Evolutionary conservation across 1,140 invertebrate species (phyloP).

Genomic region (Propsilocerus akamusi): DNA sequence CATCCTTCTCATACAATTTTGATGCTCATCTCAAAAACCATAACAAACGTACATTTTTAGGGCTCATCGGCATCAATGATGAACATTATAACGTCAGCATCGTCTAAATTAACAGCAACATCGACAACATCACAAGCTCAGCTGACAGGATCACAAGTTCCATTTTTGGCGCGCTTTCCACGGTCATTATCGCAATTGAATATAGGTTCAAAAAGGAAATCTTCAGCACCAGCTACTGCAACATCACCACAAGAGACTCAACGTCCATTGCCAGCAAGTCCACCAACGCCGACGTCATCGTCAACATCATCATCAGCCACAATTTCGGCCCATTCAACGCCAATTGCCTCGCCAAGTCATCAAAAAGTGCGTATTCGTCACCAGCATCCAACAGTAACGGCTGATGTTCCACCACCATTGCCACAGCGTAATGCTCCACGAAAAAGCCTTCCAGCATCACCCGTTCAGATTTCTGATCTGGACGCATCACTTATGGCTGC

Average conservation of each 20-base stretch:
- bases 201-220: slow-evolving; percentile 20
- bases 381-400: slow-evolving; percentile 17
- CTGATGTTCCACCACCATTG: slow-evolving; percentile 28
- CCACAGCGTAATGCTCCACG: slow-evolving; percentile 25
- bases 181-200: slow-evolving; percentile 30
- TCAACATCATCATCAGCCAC: slow-evolving; percentile 14
- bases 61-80: not conserved
- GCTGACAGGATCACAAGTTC: slow-evolving; percentile 8
- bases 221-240: slow-evolving; percentile 16
- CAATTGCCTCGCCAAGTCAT: slow-evolving; percentile 6
- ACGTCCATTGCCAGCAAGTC: not conserved
- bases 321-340: slow-evolving; percentile 11
- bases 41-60: not conserved
- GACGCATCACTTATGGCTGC: slow-evolving; percentile 2
- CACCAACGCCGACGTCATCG: slow-evolving; percentile 6
- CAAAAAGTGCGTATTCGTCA: not conserved
- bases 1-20: too few species aligned
- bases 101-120: slow-evolving; percentile 8
- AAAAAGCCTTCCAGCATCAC: slow-evolving; percentile 13
- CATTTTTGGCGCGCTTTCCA: slow-evolving; percentile 29
- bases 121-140: slow-evolving; percentile 9
- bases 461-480: slow-evolving; percentile 10
- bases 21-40: too few species aligned
- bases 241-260: slow-evolving; percentile 12
- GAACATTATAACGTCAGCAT: not conserved